Evolutionary conservation across 2,888 invertebrate genomes (phyloP).

Genomic region (Erebia ligea): DNA sequence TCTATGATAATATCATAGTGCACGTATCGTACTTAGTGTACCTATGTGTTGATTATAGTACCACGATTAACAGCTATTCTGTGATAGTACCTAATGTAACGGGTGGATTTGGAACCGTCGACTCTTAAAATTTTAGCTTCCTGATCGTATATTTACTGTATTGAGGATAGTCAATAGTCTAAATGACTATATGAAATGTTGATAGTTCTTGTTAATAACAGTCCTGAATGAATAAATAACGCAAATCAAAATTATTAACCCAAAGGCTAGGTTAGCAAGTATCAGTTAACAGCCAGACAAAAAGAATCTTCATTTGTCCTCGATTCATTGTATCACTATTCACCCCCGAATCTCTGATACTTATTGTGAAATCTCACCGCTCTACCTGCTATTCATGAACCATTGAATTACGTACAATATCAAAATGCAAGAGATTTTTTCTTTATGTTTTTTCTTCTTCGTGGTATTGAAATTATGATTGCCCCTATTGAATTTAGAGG

Average conservation of each 20-base stretch:
- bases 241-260: background rate
- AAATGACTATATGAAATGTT: no score
- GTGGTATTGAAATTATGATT: constrained; percentile 31
- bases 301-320: constrained; percentile 45
- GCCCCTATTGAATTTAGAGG: constrained; percentile 12
- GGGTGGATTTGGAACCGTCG: no score
- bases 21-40: no score
- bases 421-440: constrained; percentile 36
- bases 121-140: no score
- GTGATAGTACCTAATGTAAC: no score
- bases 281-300: background rate
- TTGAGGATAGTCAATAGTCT: background rate
- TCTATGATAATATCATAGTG: no score
- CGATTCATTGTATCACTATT: constrained; percentile 48
- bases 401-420: constrained; percentile 29
- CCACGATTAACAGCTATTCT: no score
- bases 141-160: background rate
- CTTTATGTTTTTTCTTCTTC: constrained; percentile 41
- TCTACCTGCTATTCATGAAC: constrained; percentile 62
- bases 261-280: background rate
- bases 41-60: no score
- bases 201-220: background rate
- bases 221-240: background rate
- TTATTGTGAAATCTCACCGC: constrained; percentile 49
- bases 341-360: constrained; percentile 45